A percentile compares a stretch with the other conserved stretches of the same genome.
Conservation (phyloP, 2,113 vertebrate genomes). For the Emydocephalus ijimae region DNA sequence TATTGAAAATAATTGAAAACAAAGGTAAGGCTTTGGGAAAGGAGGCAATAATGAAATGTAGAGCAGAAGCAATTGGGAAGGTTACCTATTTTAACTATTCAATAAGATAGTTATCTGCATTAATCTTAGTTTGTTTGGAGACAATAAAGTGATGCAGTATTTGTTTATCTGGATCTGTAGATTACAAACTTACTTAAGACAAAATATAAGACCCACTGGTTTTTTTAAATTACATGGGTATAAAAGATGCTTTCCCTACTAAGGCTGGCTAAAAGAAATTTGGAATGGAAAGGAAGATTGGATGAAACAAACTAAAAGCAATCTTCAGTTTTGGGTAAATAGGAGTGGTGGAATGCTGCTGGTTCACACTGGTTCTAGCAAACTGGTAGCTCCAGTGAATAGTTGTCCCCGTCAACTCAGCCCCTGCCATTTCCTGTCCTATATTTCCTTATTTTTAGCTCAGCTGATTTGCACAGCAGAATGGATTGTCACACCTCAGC, state of each 20-base stretch:
- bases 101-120: background rate
- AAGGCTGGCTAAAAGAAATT: background rate
- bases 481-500: too few species aligned
- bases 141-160: background rate
- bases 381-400: too few species aligned
- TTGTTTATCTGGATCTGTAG: background rate
- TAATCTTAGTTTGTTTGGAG: background rate
- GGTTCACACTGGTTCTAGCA: too few species aligned
- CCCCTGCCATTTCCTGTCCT: too few species aligned
- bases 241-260: background rate
- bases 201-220: background rate
- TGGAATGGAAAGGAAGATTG: background rate
- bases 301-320: background rate
- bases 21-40: background rate
- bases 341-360: background rate
- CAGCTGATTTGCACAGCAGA: too few species aligned
- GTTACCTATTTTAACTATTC: background rate
- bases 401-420: too few species aligned
- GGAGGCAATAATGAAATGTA: background rate
- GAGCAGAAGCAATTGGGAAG: background rate
- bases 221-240: background rate
- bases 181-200: background rate
- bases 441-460: too few species aligned
- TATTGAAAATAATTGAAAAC: background rate
- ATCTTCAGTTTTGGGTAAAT: background rate